A percentile compares a stretch with the other conserved stretches of the same genome.
These are phyloP conservation scores for Belgica antarctica DNA, from an alignment of 2,888 invertebrate species.

Conservation along the genomic window DNA sequence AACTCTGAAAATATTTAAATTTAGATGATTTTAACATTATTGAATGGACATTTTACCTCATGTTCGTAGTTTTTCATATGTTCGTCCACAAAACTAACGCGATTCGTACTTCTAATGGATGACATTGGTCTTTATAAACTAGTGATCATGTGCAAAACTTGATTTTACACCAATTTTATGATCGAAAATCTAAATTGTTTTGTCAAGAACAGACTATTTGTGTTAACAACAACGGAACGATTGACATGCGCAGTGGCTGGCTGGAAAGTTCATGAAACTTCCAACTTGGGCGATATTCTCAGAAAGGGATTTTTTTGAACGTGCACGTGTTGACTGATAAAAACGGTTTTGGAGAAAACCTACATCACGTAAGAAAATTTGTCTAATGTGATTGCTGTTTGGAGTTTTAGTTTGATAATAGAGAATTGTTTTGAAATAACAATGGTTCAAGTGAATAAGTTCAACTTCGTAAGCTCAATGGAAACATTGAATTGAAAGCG, in stretches of 20 bases:
- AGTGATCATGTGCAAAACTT: background rate
- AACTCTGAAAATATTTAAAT: conserved; percentile 57
- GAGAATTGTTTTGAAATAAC: too few species aligned
- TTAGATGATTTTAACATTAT: too few species aligned
- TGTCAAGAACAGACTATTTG: background rate
- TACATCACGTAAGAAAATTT: too few species aligned
- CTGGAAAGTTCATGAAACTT: background rate
- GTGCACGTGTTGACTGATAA: too few species aligned
- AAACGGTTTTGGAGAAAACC: too few species aligned
- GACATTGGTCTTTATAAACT: background rate
- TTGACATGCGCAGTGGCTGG: background rate
- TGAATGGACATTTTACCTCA: conserved; percentile 50
- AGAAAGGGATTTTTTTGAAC: too few species aligned
- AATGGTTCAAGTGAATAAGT: too few species aligned
- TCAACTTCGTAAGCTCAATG: too few species aligned
- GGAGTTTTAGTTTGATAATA: too few species aligned
- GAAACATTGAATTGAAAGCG: too few species aligned
- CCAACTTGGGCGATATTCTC: conserved; percentile 1
- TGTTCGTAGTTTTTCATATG: conserved; percentile 56
- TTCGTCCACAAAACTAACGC: conserved; percentile 52
- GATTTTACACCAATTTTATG: background rate
- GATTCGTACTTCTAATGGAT: conserved; percentile 44
- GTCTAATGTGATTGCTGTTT: too few species aligned
- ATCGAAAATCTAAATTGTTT: background rate
- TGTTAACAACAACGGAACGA: background rate